Conservation (phyloP, 2,113 vertebrate genomes). For the Chrysemys picta region DNA sequence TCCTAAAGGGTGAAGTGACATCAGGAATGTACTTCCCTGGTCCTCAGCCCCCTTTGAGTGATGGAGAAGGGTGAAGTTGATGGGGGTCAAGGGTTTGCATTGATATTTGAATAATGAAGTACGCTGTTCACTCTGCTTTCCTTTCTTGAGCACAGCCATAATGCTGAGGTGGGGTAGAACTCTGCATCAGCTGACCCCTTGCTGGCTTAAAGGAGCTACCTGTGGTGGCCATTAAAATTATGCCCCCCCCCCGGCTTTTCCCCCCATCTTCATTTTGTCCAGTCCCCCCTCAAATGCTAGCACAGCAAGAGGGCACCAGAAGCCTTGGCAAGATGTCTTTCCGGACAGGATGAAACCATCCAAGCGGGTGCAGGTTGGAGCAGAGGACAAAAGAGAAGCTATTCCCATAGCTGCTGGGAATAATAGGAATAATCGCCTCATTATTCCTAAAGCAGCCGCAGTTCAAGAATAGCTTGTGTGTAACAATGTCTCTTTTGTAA, state of each 20-base stretch:
- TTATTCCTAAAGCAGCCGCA: conserved; percentile 65
- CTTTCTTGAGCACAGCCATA: neutral
- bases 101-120: neutral
- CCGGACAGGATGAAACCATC: neutral
- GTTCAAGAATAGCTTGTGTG: conserved; percentile 48
- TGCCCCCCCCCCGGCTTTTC: neutral
- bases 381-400: conserved; percentile 26
- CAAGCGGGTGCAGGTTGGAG: neutral
- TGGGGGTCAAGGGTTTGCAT: neutral
- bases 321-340: neutral
- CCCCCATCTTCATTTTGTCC: neutral
- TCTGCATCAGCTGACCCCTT: neutral
- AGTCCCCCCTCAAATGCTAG: fast-evolving
- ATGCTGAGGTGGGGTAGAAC: neutral
- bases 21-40: neutral
- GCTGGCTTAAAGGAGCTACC: neutral
- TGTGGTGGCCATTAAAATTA: neutral
- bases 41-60: neutral
- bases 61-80: neutral
- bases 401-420: conserved; percentile 36
- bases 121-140: neutral
- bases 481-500: conserved; percentile 70
- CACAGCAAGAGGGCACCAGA: fast-evolving
- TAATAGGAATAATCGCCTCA: conserved; percentile 58
- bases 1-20: neutral